A percentile compares a stretch with the other conserved stretches of the same genome.
phyloP scores from a whole-genome alignment of 2,113 vertebrate genomes.

The Delphinapterus leucas region DNA sequence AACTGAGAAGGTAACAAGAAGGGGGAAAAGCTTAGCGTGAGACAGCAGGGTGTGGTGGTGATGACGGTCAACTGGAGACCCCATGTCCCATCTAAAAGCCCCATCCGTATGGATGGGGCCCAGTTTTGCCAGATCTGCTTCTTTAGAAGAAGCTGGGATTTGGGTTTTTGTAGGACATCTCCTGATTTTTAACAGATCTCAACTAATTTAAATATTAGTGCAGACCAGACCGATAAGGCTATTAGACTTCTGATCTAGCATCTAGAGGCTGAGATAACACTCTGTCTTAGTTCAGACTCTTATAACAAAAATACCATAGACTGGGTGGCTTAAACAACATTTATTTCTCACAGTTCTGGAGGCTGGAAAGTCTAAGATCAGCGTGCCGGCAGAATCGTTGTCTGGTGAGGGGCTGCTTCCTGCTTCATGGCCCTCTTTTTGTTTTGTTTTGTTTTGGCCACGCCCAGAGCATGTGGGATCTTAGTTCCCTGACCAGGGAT shows the following conservation, averaged over 20 bases:
- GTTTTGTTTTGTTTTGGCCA: too few relatives aligned
- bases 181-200: neutral
- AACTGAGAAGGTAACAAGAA: neutral
- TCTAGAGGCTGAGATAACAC: neutral
- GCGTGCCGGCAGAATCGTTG: fast-evolving
- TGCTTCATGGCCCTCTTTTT: neutral
- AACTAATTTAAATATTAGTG: neutral
- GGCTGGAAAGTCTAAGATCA: neutral
- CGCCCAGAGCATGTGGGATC: too few relatives aligned
- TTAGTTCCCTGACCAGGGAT: too few relatives aligned
- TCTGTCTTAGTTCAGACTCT: neutral
- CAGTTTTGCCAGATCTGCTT: neutral
- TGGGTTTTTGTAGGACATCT: neutral
- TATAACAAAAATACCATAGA: neutral
- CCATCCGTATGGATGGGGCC: neutral
- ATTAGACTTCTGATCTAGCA: neutral
- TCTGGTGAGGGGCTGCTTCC: neutral
- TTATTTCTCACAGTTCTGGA: neutral
- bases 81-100: neutral
- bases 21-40: neutral
- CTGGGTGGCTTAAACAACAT: neutral
- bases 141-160: neutral
- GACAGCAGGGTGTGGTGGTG: neutral
- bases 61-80: neutral
- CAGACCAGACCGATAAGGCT: neutral